phyloP scores from a whole-genome alignment of 2,888 invertebrate species.

The Agrotis exclamationis region DNA sequence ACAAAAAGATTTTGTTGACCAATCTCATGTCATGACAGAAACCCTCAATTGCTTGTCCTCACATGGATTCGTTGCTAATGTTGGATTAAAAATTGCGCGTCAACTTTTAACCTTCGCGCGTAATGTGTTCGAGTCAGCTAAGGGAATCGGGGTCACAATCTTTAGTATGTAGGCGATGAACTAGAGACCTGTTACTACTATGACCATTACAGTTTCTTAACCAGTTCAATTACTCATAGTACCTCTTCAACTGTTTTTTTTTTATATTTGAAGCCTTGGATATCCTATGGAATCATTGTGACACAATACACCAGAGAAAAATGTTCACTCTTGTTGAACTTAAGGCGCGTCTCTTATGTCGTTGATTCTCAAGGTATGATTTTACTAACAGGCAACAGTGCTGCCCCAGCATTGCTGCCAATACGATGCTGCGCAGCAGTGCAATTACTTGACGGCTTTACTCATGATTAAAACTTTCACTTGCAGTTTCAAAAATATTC shows the following conservation, averaged over 20 bases:
- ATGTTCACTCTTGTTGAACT: conserved; percentile 15
- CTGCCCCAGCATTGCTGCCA: too few species aligned
- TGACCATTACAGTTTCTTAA: conserved; percentile 13
- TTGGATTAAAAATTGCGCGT: conserved; percentile 30
- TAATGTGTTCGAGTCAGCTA: conserved; percentile 41
- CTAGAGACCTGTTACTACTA: conserved; percentile 28
- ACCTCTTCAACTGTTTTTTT: conserved; percentile 17
- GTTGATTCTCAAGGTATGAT: conserved; percentile 2
- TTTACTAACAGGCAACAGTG: too few species aligned
- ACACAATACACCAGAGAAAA: conserved; percentile 14
- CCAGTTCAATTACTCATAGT: conserved; percentile 15
- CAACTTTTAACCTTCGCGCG: conserved; percentile 37
- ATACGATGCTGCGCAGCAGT: background rate
- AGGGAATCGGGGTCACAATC: conserved; percentile 51
- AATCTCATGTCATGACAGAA: background rate
- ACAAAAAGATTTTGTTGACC: background rate
- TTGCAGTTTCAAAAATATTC: conserved; percentile 52
- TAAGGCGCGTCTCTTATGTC: background rate
- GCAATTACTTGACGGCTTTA: conserved; percentile 13
- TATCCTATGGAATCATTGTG: background rate
- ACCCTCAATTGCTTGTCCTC: too few species aligned
- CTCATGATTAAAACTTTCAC: conserved; percentile 45
- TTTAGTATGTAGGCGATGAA: conserved; percentile 41
- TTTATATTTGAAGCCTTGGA: conserved; percentile 3
- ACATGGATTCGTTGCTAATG: conserved; percentile 9